phyloP scores from a whole-genome alignment of 2,797 vertebrate species.

The Neostethus bicornis region DNA sequence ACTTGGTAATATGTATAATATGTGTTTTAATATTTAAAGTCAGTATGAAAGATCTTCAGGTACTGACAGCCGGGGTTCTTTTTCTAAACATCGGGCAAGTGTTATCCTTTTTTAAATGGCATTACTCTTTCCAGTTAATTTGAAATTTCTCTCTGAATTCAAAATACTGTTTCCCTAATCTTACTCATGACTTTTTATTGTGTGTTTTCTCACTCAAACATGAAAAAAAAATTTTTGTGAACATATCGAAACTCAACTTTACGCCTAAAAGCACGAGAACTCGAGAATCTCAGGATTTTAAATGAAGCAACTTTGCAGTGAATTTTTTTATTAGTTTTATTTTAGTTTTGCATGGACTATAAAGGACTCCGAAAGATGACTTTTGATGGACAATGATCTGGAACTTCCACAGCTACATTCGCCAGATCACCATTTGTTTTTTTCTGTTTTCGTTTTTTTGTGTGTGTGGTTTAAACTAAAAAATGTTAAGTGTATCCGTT shows the following conservation, averaged over 20 bases:
- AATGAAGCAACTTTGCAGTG: too few species aligned
- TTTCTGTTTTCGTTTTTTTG: too few species aligned
- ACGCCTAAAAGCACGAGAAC: background rate
- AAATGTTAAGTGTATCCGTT: conserved; percentile 36
- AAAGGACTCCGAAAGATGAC: conserved; percentile 27
- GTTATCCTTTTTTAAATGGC: too few species aligned
- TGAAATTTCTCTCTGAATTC: background rate
- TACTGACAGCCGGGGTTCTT: too few species aligned
- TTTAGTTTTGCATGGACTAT: conserved; percentile 20
- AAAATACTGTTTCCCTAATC: background rate
- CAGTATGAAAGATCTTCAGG: too few species aligned
- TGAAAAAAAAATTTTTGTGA: background rate
- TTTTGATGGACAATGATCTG: conserved; percentile 36
- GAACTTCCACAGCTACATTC: conserved; percentile 54
- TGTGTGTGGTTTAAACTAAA: conserved; percentile 39
- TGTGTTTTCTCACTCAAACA: background rate
- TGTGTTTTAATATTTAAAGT: too few species aligned
- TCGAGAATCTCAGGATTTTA: too few species aligned
- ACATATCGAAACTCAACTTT: conserved; percentile 3
- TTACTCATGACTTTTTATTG: too few species aligned
- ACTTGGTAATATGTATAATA: too few species aligned
- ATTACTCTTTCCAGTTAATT: background rate
- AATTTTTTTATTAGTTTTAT: too few species aligned
- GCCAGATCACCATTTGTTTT: conserved; percentile 37
- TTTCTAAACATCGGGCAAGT: too few species aligned